Base-by-base conservation (phyloP, 2,888 invertebrate species). In the Diadegma fenestrale region DNA sequence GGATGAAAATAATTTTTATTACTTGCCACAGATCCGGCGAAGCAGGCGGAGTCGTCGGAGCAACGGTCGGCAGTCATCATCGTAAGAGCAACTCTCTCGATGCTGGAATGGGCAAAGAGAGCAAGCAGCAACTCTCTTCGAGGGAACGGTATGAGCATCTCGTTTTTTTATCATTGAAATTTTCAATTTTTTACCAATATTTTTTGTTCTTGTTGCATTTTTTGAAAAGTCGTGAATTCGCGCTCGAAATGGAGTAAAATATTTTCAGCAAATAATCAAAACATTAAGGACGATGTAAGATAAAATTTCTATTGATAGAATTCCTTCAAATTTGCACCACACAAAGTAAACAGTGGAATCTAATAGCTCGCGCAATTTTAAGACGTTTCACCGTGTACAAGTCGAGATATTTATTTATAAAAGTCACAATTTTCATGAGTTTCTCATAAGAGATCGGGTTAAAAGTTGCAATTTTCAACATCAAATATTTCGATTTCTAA, bases 11-110 rank as follows among this genome's bases (percentile, higher is more conserved):
- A 58, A 58, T 58, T 26, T 12, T 76, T 73, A 19, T 45, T 48
- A 30, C 41, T 61, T 68, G 33, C 73, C 45, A 82, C 82, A 94
- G 94, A 90, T 91, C 93, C 68, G 90, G 89, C 37, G 94, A 94
- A 81, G 87, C 91, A 1, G 90, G 90, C 77, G 92, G 91, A 82
- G 90, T 91, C 68, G 90, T 91, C 73, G 90, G 88, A 79, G 88
- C 90, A 26, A 89, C 91, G 22, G 88, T 89, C 79, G 91, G 91
- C 51, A 95, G 95, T 89, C 94, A 95, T 90, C 97, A 97, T 91
- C 96, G 97, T 84, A 98, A 98, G 94, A 97, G 97, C 17, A 98
- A 98, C 92, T 97, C 98, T 12, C 94, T 98, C 48, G 98, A 98
- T 93, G 97, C 97, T 87, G 94, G 96, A 71, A 94, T 94, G 86